Base-by-base conservation (phyloP, 2,113 vertebrate genomes). In the Ceyx margarethae region DNA sequence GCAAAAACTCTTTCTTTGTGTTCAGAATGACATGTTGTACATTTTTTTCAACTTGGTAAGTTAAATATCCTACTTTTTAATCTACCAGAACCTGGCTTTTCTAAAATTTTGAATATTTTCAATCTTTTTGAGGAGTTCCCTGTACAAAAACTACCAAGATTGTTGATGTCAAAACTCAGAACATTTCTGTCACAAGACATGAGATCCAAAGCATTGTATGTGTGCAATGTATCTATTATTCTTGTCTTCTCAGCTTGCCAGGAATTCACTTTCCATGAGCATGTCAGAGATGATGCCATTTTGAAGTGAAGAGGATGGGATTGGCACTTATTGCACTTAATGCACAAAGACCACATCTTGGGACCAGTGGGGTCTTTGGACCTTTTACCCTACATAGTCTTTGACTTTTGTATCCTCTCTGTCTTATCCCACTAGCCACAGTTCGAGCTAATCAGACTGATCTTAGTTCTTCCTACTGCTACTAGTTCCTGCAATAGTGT, bases 331-430 rank as follows among this genome's bases (percentile, higher is more conserved):
- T 37, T 37, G 18, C 5, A 56, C 13, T 65, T 91, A n/a, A 10
- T 18, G 11, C 11, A n/a, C n/a, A 48, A 16, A 94, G 35, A 53
- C 3, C 2, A 28, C 0, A 0, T 57, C 9, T 22, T 85, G 42
- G 16, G 35, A 87, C 3, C 45, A 65, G 11, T 21, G 22, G 5
- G 26, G 3, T 61, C 37, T 81, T 78, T 66, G 54, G 8, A 13
- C 21, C 12, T 73, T 68, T 15, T 33, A 57, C 15, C 13, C 54
- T 31, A 50, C 2, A 3, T 1, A 33, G 20, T 28, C 28, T 57
- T 73, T 42, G 56, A 11, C 3, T 84, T 85, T 80, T 48, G 26
- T 18, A 80, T 73, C 4, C 14, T 48, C 15, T 77, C 15, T 65
- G 4, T 58, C 31, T 73, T 51, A 15, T 7, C 4, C 13, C 19